Evolutionary conservation across 2,113 vertebrate genomes (phyloP).

Genomic region (Phyllostomus discolor): DNA sequence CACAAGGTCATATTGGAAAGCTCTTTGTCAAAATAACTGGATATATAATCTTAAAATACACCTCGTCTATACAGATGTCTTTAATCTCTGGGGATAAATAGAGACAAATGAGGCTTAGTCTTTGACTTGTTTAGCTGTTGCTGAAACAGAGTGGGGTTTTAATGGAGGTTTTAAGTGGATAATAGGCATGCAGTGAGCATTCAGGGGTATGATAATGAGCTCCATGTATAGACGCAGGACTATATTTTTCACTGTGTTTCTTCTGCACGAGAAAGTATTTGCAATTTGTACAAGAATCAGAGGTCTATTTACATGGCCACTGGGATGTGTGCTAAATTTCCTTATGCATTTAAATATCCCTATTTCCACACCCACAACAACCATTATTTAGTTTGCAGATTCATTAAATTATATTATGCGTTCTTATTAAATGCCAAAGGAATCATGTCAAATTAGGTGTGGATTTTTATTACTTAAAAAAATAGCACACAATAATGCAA

Average conservation of each 20-base stretch:
- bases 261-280: constrained; percentile 23
- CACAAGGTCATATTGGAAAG: constrained; percentile 7
- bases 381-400: constrained; percentile 66
- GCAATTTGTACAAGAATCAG: constrained; percentile 64
- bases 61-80: constrained; percentile 46
- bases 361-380: constrained; percentile 67
- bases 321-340: constrained; percentile 54
- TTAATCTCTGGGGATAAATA: constrained; percentile 58
- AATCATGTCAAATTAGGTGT: constrained; percentile 65
- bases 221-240: neutral
- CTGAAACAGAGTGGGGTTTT: constrained; percentile 52
- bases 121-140: constrained; percentile 42
- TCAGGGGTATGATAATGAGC: constrained; percentile 43
- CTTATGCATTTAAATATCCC: constrained; percentile 75
- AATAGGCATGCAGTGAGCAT: constrained; percentile 40
- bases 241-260: constrained; percentile 50
- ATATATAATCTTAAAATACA: constrained; percentile 30
- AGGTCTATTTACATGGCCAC: constrained; percentile 54
- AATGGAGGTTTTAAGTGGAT: constrained; percentile 40
- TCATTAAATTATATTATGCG: constrained; percentile 57
- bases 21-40: constrained; percentile 49
- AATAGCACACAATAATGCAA: neutral
- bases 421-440: constrained; percentile 59
- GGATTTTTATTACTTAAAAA: constrained; percentile 50
- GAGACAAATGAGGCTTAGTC: constrained; percentile 58